These are phyloP conservation scores for Syngnathoides biaculeatus DNA, from an alignment of 2,113 vertebrate species.

Conservation along the genomic window DNA sequence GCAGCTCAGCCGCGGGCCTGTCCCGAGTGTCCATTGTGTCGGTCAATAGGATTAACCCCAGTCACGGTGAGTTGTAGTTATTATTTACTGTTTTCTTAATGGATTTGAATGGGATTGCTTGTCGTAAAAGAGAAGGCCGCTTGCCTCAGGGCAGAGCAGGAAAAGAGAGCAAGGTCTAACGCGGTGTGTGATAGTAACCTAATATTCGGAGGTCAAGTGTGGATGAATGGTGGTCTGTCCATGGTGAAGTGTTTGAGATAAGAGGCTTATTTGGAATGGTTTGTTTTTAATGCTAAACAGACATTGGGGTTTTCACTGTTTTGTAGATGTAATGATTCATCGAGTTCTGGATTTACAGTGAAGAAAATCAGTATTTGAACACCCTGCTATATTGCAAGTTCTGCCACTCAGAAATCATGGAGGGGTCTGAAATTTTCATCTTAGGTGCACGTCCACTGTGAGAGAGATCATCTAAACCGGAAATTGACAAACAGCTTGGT, in stretches of 20 bases:
- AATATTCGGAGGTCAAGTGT: slow-evolving; percentile 49
- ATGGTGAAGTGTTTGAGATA: not conserved
- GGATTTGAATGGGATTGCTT: slow-evolving; percentile 62
- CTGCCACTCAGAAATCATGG: no score
- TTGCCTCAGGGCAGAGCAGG: slow-evolving; percentile 44
- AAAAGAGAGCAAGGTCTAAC: slow-evolving; percentile 35
- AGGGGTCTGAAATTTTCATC: no score
- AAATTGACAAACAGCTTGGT: no score
- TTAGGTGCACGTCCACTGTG: no score
- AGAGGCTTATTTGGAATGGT: not conserved
- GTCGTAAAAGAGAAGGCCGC: slow-evolving; percentile 32
- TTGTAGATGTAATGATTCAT: not conserved
- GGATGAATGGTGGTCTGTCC: not conserved
- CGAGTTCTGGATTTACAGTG: not conserved
- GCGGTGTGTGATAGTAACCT: slow-evolving; percentile 42
- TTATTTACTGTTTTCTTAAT: slow-evolving; percentile 55
- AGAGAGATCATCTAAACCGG: no score
- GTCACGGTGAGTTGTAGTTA: slow-evolving; percentile 60
- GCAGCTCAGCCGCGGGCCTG: slow-evolving; percentile 40
- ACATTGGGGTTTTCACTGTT: not conserved
- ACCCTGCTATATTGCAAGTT: no score
- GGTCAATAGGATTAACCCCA: slow-evolving; percentile 66
- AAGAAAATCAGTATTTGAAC: no score
- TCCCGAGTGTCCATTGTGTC: slow-evolving; percentile 64
- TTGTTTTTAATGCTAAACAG: not conserved